Evolutionary conservation across 2,113 vertebrate genomes (phyloP).

Genomic region (Centropus bengalensis): DNA sequence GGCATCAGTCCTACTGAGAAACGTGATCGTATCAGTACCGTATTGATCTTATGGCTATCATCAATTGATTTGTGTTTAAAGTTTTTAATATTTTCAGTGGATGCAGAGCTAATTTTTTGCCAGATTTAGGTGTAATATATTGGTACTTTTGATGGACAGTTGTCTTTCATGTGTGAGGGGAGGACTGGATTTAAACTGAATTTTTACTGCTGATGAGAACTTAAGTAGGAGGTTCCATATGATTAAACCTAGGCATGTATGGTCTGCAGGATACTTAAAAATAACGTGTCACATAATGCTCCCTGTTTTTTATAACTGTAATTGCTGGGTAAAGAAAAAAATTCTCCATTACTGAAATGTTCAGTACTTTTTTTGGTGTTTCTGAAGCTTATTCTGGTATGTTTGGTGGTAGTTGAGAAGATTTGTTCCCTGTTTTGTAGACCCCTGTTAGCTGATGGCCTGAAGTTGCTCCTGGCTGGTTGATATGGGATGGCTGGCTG

Average conservation of each 20-base stretch:
- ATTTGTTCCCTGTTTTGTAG: neutral
- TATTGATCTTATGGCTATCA: neutral
- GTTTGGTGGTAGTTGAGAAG: neutral
- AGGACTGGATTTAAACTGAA: neutral
- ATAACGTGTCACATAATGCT: neutral
- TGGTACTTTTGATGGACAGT: neutral
- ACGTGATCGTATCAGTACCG: neutral
- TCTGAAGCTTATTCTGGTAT: neutral
- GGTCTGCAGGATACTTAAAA: neutral
- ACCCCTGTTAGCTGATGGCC: neutral
- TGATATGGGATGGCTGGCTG: fast-evolving
- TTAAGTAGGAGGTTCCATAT: conserved; percentile 13
- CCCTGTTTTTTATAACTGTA: neutral
- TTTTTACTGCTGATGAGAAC: neutral
- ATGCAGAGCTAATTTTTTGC: neutral
- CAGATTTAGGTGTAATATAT: neutral
- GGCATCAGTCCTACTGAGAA: neutral
- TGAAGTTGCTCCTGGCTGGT: neutral
- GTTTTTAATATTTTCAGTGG: conserved; percentile 16
- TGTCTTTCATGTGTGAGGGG: neutral
- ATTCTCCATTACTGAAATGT: neutral
- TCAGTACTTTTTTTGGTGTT: neutral
- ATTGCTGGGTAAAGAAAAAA: neutral
- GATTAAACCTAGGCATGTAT: neutral
- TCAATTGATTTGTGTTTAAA: neutral